phyloP scores from a whole-genome alignment of 1,140 invertebrate species.

The Aphidius ervi region DNA sequence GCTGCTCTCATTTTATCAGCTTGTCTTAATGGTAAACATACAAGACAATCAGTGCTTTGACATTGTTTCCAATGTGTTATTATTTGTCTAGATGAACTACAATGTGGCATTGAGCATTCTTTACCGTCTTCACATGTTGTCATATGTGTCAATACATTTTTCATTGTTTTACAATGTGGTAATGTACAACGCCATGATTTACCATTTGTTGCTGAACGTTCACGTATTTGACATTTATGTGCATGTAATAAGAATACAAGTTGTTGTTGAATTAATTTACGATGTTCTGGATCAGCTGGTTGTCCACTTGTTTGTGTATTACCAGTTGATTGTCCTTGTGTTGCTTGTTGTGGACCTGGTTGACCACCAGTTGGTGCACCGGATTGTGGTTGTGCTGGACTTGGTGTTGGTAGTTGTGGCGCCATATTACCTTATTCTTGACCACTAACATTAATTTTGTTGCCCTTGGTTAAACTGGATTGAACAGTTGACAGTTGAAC shows the following conservation, averaged over 20 bases:
- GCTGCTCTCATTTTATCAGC: slow-evolving; percentile 74
- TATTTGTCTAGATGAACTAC: slow-evolving; percentile 96
- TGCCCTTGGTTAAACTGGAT: too few relatives aligned
- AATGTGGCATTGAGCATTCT: slow-evolving; percentile 87
- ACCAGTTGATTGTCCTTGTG: slow-evolving; percentile 53
- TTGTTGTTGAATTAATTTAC: slow-evolving; percentile 98
- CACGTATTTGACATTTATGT: slow-evolving; percentile 95
- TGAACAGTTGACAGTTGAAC: too few relatives aligned
- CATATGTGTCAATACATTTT: slow-evolving; percentile 98
- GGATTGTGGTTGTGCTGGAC: slow-evolving; percentile 63
- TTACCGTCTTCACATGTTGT: slow-evolving; percentile 93
- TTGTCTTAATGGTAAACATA: slow-evolving; percentile 95
- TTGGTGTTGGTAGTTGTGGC: slow-evolving; percentile 46
- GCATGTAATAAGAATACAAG: slow-evolving; percentile 96
- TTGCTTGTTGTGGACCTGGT: slow-evolving; percentile 61
- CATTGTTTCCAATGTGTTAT: slow-evolving; percentile 99
- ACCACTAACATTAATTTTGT: too few relatives aligned
- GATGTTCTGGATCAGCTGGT: slow-evolving; percentile 85
- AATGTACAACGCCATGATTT: slow-evolving; percentile 81
- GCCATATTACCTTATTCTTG: too few relatives aligned
- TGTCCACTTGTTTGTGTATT: slow-evolving; percentile 39
- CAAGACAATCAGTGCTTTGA: slow-evolving; percentile 88
- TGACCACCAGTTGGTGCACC: slow-evolving; percentile 65
- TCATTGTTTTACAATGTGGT: slow-evolving; percentile 98
- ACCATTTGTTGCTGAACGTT: slow-evolving; percentile 70